Conservation (phyloP, 2,888 invertebrate genomes). For the Neuroscelio doddi region DNA sequence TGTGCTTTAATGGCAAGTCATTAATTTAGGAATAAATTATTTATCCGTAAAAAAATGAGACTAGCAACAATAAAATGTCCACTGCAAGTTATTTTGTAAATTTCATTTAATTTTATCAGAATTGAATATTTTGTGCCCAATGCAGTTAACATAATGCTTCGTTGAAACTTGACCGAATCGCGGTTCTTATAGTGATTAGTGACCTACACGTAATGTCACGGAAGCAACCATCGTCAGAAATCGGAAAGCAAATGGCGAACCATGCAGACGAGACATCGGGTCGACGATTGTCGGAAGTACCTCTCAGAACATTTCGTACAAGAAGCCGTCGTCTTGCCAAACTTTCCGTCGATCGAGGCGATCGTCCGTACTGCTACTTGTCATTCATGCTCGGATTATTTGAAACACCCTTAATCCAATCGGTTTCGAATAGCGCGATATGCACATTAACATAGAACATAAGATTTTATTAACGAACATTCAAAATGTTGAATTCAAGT, state of each 20-base stretch:
- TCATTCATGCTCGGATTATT: constrained; percentile 42
- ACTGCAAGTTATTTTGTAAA: too few species aligned
- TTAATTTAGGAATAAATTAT: too few species aligned
- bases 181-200: constrained; percentile 29
- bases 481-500: neutral
- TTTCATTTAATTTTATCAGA: neutral
- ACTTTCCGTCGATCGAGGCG: constrained; percentile 44
- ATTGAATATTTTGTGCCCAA: neutral
- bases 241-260: constrained; percentile 51
- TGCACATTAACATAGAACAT: constrained; percentile 15
- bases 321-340: constrained; percentile 42
- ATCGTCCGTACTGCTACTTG: constrained; percentile 42
- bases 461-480: neutral
- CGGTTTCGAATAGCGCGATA: constrained; percentile 20
- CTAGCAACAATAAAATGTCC: too few species aligned
- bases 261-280: constrained; percentile 43
- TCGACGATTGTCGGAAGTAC: constrained; percentile 44
- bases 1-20: too few species aligned
- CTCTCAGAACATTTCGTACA: constrained; percentile 34
- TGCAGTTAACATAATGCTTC: constrained; percentile 2
- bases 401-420: constrained; percentile 16
- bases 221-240: constrained; percentile 51
- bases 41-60: too few species aligned
- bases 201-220: constrained; percentile 33
- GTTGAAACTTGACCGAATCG: constrained; percentile 20